phyloP scores from a whole-genome alignment of 1,140 invertebrate genomes.

The Bicyclus anynana region DNA sequence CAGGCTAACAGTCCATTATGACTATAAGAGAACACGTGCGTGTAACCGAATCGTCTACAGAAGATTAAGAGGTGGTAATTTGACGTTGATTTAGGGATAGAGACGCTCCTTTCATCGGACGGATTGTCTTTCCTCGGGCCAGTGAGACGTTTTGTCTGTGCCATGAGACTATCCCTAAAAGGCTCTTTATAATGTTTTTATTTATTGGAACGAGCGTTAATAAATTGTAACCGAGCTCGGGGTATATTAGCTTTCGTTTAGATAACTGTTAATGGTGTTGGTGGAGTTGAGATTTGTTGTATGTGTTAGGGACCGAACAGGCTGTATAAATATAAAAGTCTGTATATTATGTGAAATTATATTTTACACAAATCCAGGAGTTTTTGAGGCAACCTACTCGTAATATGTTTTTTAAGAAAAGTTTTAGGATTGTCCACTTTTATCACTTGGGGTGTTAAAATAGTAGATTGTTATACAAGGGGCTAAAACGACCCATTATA shows the following conservation, averaged over 20 bases:
- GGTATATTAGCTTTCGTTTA: conserved; percentile 23
- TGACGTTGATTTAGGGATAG: conserved; percentile 73
- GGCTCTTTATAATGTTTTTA: conserved; percentile 47
- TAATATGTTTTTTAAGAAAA: no score
- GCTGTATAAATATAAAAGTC: background rate
- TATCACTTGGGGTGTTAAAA: no score
- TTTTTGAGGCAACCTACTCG: no score
- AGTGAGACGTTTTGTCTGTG: conserved; percentile 49
- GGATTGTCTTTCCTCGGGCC: conserved; percentile 63
- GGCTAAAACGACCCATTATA: no score
- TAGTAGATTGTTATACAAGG: no score
- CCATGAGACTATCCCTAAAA: conserved; percentile 23
- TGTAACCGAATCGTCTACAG: conserved; percentile 68
- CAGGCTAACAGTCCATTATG: no score
- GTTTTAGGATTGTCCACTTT: no score
- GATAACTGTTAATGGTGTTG: conserved; percentile 10
- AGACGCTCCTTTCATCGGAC: conserved; percentile 52
- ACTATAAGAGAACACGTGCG: conserved; percentile 49
- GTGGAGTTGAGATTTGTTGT: background rate
- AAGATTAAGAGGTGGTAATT: conserved; percentile 74
- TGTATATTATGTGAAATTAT: background rate
- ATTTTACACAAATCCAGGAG: no score
- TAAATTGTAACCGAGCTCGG: conserved; percentile 35
- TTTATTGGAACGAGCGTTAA: conserved; percentile 46
- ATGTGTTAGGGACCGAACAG: background rate